Base-by-base conservation (phyloP, 2,797 vertebrate species). In the Sebastes baramenuke region DNA sequence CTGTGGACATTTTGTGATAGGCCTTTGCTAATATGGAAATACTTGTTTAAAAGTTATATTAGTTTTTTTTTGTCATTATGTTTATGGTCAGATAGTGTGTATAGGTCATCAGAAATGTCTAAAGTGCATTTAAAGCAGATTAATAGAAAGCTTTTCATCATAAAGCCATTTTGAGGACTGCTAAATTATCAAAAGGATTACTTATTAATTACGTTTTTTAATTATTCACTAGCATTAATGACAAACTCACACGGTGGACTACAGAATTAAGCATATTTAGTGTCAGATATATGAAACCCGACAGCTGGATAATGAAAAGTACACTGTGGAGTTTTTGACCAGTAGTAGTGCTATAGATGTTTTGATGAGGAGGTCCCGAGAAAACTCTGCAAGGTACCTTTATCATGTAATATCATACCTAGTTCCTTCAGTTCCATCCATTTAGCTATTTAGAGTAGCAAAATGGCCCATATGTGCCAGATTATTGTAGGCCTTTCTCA, bases 161-260 rank as follows among this genome's bases (percentile, higher is more conserved):
- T 38, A 69, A 66, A 78, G 49, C 8, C 14, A 55, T 38, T 52
- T 32, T 60, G 5, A 59, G 12, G 18, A 61, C 42, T 49, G 14
- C 29, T 75, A 5, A 46, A 79, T 52, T 34, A 65, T 77, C 70
- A 22, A 82, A 58, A 38, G 4, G 20, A 61, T 75, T 49, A 59
- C 24, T 29, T 34, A 70, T 54, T 72, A 27, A 68, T 54, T 36
- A 1, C 25, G 3, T 18, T 58, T 30, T 75, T 74, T 13, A 67
- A 72, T 77, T 61, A 80, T 75, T 78, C 14, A 77, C 20, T 2
- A 25, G 6, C 24, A 32, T 69, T 49, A 77, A 79, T 81, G 42
- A 72, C 18, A 78, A 58, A 72, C 52, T 49, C 54, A 6, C 9
- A 18, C 12, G 30, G 27, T 55, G 14, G 8, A 36, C 22, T 59